Conservation (phyloP, 1,140 invertebrate genomes). For the Brachionus angularis region DNA sequence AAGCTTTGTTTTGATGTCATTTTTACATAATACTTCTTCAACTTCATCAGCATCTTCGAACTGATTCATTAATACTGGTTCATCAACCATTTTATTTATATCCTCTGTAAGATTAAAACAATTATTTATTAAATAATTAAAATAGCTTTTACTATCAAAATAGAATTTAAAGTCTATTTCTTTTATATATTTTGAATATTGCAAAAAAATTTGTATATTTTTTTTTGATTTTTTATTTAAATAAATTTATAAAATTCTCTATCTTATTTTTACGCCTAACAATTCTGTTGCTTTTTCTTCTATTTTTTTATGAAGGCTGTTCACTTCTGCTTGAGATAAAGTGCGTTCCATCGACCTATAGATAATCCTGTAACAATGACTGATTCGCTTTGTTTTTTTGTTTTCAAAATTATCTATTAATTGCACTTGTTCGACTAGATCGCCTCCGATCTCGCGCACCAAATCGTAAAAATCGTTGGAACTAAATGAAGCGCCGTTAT, state of each 20-base stretch:
- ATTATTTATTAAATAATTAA: neutral
- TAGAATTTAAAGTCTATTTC: slow-evolving; percentile 36
- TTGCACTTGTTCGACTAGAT: slow-evolving; percentile 77
- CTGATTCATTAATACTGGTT: neutral
- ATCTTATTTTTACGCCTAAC: slow-evolving; percentile 65
- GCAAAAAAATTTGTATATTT: too few relatives aligned
- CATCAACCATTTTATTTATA: slow-evolving; percentile 2
- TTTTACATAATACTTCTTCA: neutral
- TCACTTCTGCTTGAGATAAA: slow-evolving; percentile 80
- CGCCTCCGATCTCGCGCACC: slow-evolving; percentile 76
- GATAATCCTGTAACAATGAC: slow-evolving; percentile 84
- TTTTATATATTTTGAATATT: too few relatives aligned
- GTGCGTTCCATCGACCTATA: slow-evolving; percentile 89
- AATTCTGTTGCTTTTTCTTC: slow-evolving; percentile 62
- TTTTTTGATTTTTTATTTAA: neutral
- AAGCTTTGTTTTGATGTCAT: too few relatives aligned
- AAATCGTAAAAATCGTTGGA: slow-evolving; percentile 91
- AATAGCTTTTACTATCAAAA: neutral
- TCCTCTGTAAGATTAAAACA: too few relatives aligned
- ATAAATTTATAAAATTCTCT: slow-evolving; percentile 29
- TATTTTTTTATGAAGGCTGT: slow-evolving; percentile 75
- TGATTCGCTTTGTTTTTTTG: slow-evolving; percentile 74
- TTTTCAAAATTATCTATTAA: slow-evolving; percentile 82
- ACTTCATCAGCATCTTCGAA: slow-evolving; percentile 39
- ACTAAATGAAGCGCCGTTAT: slow-evolving; percentile 62